phyloP scores from a whole-genome alignment of 2,888 invertebrate species.

The Sthenelais limicola region DNA sequence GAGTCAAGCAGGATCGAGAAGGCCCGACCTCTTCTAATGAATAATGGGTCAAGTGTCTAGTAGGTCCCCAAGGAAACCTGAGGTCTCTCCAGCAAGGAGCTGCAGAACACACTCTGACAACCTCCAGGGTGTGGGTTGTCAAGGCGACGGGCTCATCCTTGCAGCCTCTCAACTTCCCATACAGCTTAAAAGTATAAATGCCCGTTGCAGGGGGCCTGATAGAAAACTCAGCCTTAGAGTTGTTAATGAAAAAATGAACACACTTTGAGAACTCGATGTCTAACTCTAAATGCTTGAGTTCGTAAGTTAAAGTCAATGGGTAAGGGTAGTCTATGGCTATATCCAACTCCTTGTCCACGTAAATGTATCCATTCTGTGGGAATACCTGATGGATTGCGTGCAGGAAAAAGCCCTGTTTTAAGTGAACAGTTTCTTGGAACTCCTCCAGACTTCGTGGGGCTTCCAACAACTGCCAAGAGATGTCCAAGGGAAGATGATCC shows the following conservation, averaged over 20 bases:
- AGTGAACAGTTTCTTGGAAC: constrained; percentile 11
- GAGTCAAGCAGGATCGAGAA: constrained; percentile 2
- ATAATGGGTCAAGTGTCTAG: constrained; percentile 5
- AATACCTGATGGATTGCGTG: background rate
- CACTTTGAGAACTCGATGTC: constrained; percentile 6
- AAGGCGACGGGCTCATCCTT: constrained; percentile 20
- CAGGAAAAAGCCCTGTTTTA: constrained; percentile 25
- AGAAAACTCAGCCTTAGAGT: constrained; percentile 4
- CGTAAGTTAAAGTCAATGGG: constrained; percentile 6
- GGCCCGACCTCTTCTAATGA: constrained; percentile 7
- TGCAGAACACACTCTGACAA: background rate
- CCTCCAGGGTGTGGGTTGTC: background rate
- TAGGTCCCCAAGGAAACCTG: constrained; percentile 9
- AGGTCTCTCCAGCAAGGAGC: constrained; percentile 10
- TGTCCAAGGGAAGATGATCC: constrained; percentile 9
- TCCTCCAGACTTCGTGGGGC: background rate
- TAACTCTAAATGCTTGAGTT: background rate
- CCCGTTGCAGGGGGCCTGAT: background rate
- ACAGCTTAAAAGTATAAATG: constrained; percentile 12
- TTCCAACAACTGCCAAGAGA: background rate
- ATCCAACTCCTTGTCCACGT: background rate
- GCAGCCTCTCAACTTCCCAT: constrained; percentile 17
- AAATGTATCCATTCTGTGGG: background rate
- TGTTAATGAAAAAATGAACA: background rate
- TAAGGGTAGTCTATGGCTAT: background rate